phyloP scores from a whole-genome alignment of 2,888 invertebrate genomes.

The Cheilosia grossa region DNA sequence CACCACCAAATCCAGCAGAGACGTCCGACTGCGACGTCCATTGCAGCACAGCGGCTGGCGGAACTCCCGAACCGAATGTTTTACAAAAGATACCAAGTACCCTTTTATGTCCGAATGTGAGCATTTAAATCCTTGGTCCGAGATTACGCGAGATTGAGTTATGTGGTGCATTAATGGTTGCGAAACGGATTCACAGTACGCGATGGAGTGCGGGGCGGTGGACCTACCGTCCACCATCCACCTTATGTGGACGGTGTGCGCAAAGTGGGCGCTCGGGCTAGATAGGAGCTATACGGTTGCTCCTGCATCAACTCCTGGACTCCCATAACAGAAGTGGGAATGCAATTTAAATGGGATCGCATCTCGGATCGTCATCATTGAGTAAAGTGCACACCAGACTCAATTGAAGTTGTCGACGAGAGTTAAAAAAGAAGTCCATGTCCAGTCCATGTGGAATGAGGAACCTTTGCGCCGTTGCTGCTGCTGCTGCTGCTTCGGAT shows the following conservation, averaged over 20 bases:
- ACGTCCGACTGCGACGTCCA: conserved; percentile 11
- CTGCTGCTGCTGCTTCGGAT: conserved; percentile 46
- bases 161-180: conserved; percentile 75
- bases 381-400: conserved; percentile 67
- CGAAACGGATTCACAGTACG: conserved; percentile 66
- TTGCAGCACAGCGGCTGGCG: conserved; percentile 38
- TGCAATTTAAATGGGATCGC: conserved; percentile 73
- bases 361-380: conserved; percentile 68
- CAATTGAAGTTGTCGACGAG: conserved; percentile 39
- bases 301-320: conserved; percentile 55
- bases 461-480: conserved; percentile 37
- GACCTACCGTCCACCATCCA: background rate
- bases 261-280: conserved; percentile 60
- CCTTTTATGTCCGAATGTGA: conserved; percentile 76
- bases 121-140: conserved; percentile 73
- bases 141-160: conserved; percentile 75
- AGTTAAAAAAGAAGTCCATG: conserved; percentile 12
- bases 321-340: conserved; percentile 69
- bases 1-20: conserved; percentile 62
- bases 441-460: conserved; percentile 27
- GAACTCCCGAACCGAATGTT: conserved; percentile 77
- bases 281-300: conserved; percentile 49
- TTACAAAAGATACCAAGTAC: conserved; percentile 75
- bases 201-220: background rate
- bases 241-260: conserved; percentile 47